phyloP scores from a whole-genome alignment of 2,888 invertebrate species.

The Hedya salicella region DNA sequence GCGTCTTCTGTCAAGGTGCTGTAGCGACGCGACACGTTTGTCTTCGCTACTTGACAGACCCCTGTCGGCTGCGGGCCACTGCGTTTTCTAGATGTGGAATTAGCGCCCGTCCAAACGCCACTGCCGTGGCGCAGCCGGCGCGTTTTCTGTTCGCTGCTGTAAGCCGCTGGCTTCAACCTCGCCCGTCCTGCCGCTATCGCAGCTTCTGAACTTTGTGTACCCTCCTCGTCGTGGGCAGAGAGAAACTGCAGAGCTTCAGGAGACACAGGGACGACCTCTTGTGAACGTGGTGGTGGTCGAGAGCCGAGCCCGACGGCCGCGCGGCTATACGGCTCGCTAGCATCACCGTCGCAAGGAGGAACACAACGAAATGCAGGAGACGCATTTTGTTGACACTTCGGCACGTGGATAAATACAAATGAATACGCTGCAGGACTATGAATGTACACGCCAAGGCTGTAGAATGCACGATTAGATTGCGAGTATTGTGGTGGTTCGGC shows the following conservation, averaged over 20 bases:
- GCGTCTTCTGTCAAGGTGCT: not conserved
- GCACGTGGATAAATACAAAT: not conserved
- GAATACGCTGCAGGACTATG: not conserved
- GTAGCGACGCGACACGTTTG: not conserved
- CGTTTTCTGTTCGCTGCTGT: no score
- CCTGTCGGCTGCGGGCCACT: no score
- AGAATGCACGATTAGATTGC: conserved; percentile 19
- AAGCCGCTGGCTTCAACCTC: not conserved
- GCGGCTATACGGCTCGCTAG: conserved; percentile 48
- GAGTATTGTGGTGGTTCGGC: conserved; percentile 58
- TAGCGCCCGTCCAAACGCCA: not conserved
- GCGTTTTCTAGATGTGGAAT: no score
- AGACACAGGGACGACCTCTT: conserved; percentile 67
- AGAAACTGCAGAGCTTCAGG: conserved; percentile 69
- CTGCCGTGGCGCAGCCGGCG: not conserved
- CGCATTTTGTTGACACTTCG: conserved; percentile 61
- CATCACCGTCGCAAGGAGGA: conserved; percentile 54
- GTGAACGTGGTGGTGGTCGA: conserved; percentile 56
- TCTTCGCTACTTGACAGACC: not conserved
- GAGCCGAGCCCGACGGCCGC: conserved; percentile 52
- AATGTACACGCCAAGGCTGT: conserved; percentile 2
- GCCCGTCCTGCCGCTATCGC: not conserved
- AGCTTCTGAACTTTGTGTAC: conserved; percentile 47
- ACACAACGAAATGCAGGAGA: conserved; percentile 60
- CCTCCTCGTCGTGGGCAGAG: conserved; percentile 51